Evolutionary conservation across 2,113 vertebrate species (phyloP), one percentile per base, ranked within the genome.

Genomic region (Oryzias javanicus): DNA sequence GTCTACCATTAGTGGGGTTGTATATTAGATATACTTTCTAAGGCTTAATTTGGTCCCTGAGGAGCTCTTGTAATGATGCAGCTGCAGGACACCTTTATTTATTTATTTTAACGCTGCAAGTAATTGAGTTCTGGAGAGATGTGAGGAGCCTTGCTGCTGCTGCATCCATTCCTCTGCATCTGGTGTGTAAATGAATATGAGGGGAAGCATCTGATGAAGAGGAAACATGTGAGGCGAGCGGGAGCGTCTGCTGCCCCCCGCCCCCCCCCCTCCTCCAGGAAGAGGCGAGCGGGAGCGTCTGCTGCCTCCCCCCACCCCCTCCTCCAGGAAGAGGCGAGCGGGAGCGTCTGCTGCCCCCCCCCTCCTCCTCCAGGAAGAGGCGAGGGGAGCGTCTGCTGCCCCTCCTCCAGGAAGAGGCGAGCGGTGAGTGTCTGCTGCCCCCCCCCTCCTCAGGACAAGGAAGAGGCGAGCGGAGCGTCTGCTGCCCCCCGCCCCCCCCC

Each of bases 11-110:
- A 92, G 88, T 83, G 85, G 76, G 85, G 78, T 75, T 79, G 81
- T 86, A 79, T 91, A 89, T 91, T 88, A 91, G 86, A 89, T 90
- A 88, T 90, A 91, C 85, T 87, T 90, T 86, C 64, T 56, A 64
- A n/a, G 81, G 75, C 86, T 87, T 92, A 90, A 90, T 90, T 89
- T 84, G 87, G 81, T 89, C 90, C 90, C 91, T 44, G 70, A 86
- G 90, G 90, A 87, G 72, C 79, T 82, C 83, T 85, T 81, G 80
- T 85, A 76, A 86, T 76, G 89, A 89, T 87, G 87, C 88, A 90
- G 89, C 88, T 82, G 58, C 86, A 69, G 84, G 85, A 90, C 79
- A 83, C 73, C 80, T 82, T 87, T 89, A 90, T 89, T 90, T 90
- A 86, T 90, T 91, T 89, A 88, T 87, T 89, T 89, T 86, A 86